phyloP scores from a whole-genome alignment of 1,140 invertebrate genomes.

The Caenorhabditis latens region DNA sequence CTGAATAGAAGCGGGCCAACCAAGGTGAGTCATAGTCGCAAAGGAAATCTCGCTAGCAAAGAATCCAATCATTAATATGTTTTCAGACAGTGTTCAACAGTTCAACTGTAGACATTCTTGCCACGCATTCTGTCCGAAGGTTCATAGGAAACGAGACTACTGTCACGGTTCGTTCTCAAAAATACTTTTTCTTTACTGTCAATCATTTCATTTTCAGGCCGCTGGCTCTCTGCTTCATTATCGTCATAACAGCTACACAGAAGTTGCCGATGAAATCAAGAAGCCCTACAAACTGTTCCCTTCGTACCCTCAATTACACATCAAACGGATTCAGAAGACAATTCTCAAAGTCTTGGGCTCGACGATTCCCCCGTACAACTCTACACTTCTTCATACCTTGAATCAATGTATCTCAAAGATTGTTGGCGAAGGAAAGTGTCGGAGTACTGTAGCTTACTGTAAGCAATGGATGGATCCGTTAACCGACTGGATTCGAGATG shows the following conservation, averaged over 20 bases:
- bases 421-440: conserved; percentile 39
- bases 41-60: neutral
- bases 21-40: neutral
- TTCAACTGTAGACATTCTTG: neutral
- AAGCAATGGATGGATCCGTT: conserved; percentile 29
- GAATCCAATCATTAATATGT: neutral
- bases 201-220: neutral
- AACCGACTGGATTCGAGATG: conserved; percentile 5
- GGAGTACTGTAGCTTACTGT: conserved; percentile 43
- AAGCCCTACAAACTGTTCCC: conserved; percentile 4
- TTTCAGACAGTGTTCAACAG: conserved; percentile 26
- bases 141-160: conserved; percentile 42
- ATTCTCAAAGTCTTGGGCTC: neutral
- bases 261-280: neutral
- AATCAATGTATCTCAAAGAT: conserved; percentile 24
- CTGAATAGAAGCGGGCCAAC: neutral
- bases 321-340: conserved; percentile 2
- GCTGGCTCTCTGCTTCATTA: conserved; percentile 12
- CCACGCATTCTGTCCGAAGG: neutral
- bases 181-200: neutral
- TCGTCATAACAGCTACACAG: conserved; percentile 36
- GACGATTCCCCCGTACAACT: neutral
- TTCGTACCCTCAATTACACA: neutral
- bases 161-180: neutral
- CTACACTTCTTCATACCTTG: neutral